Evolutionary conservation across 2,797 vertebrate species (phyloP).

Genomic region (Rhinogobio ventralis): DNA sequence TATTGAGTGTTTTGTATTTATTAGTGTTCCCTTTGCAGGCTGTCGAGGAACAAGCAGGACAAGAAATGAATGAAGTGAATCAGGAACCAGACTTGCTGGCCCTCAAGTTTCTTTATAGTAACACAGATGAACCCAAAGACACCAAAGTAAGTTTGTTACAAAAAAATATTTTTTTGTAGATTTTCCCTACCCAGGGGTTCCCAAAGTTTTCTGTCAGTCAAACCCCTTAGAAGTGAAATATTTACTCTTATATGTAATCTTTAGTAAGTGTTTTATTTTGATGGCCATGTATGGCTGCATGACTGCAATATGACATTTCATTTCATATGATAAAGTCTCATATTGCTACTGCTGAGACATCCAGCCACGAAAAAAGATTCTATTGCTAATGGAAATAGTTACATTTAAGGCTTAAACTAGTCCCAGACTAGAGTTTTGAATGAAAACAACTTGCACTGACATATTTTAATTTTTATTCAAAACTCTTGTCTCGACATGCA

Average conservation of each 20-base stretch:
- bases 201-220: background rate
- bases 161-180: too few species aligned
- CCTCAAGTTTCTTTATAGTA: slow-evolving; percentile 53
- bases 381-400: too few species aligned
- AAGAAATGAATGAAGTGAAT: slow-evolving; percentile 27
- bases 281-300: background rate
- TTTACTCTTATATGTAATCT: background rate
- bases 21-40: slow-evolving; percentile 10
- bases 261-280: background rate
- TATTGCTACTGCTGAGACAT: too few species aligned
- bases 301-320: background rate
- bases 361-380: too few species aligned
- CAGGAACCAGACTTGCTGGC: slow-evolving; percentile 46
- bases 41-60: background rate
- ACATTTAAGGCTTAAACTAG: too few species aligned
- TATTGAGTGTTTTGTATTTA: background rate
- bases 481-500: too few species aligned
- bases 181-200: too few species aligned
- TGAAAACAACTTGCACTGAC: too few species aligned
- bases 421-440: too few species aligned
- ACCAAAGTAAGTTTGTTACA: slow-evolving; percentile 30
- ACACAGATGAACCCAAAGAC: slow-evolving; percentile 22
- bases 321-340: too few species aligned
- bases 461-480: too few species aligned
- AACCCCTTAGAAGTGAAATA: background rate